Percentiles rank a stretch among this genome's conserved stretches.
Conservation (phyloP, 2,888 invertebrate species). For the Elysia crispata region DNA sequence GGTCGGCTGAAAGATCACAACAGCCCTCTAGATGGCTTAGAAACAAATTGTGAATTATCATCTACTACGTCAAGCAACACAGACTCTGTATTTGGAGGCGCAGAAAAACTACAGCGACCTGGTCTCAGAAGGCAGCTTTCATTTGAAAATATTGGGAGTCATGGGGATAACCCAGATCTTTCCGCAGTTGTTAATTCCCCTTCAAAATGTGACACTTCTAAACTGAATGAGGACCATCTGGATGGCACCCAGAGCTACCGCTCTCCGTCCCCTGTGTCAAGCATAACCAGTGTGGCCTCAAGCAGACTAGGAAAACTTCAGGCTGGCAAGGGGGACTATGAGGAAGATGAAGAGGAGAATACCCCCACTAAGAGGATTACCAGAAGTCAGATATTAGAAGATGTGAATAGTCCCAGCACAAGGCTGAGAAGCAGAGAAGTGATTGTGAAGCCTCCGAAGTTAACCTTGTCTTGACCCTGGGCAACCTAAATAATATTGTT, state of each 20-base stretch:
- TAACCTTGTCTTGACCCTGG: slow-evolving; percentile 41
- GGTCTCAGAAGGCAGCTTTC: slow-evolving; percentile 34
- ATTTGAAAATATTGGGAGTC: slow-evolving; percentile 37
- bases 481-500: neutral
- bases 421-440: slow-evolving; percentile 32
- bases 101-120: slow-evolving; percentile 33
- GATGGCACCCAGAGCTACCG: slow-evolving; percentile 46
- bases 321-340: slow-evolving; percentile 34
- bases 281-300: slow-evolving; percentile 49
- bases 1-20: neutral
- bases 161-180: slow-evolving; percentile 25
- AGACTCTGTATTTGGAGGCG: slow-evolving; percentile 27
- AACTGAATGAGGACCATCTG: slow-evolving; percentile 34
- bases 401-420: slow-evolving; percentile 28
- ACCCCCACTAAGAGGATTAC: slow-evolving; percentile 52
- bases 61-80: neutral
- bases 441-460: slow-evolving; percentile 44
- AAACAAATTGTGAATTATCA: neutral
- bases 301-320: slow-evolving; percentile 1
- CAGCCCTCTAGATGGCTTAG: neutral
- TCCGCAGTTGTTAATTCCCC: slow-evolving; percentile 38
- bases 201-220: slow-evolving; percentile 38
- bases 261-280: slow-evolving; percentile 54
- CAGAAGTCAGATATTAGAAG: slow-evolving; percentile 49
- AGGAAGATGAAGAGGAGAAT: slow-evolving; percentile 26